Evolutionary conservation across 2,888 invertebrate genomes (phyloP).

Genomic region (Drosophila paracracens): DNA sequence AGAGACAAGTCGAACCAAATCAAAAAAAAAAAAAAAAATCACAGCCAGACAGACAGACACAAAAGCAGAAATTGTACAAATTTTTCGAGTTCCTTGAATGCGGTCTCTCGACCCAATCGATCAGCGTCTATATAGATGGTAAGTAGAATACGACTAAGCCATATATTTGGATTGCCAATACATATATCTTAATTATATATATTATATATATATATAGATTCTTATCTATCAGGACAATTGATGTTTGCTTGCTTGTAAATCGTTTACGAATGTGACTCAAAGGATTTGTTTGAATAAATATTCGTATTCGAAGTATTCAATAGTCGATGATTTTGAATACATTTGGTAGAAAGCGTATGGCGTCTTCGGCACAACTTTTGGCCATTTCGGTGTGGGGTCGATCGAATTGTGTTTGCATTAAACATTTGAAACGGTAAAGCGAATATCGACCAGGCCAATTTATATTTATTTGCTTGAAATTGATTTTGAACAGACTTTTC

Average conservation of each 20-base stretch:
- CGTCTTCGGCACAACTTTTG: constrained; percentile 11
- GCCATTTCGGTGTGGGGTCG: background rate
- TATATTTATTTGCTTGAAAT: constrained; percentile 57
- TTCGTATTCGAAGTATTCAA: background rate
- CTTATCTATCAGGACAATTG: background rate
- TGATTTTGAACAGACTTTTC: constrained; percentile 56
- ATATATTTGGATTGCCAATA: background rate
- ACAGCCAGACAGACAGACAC: constrained; percentile 16
- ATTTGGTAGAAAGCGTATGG: constrained; percentile 13
- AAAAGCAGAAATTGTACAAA: background rate
- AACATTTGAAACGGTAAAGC: constrained; percentile 36
- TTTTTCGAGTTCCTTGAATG: background rate
- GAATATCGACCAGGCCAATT: constrained; percentile 43
- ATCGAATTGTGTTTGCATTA: constrained; percentile 43
- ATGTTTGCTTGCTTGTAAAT: background rate
- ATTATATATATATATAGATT: background rate
- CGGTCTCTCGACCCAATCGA: background rate
- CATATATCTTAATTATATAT: background rate
- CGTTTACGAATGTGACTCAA: background rate
- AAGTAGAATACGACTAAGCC: background rate
- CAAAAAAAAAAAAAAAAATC: background rate
- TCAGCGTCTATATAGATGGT: background rate
- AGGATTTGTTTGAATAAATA: background rate
- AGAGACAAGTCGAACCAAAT: constrained; percentile 20
- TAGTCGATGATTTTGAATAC: background rate